Conservation (phyloP, 2,113 vertebrate species). For the Oplegnathus fasciatus region DNA sequence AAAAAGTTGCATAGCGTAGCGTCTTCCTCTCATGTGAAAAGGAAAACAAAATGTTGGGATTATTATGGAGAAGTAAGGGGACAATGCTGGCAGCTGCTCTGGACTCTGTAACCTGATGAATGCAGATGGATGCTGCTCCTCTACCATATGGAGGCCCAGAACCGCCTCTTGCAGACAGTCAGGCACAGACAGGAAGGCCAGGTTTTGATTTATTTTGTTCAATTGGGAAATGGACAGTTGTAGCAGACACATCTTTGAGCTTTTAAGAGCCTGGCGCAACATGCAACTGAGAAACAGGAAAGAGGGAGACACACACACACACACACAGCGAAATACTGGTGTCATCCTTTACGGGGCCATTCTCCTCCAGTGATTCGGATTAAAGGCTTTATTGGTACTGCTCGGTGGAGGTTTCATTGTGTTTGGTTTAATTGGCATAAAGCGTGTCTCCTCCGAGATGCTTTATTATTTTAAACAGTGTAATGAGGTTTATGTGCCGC, state of each 20-base stretch:
- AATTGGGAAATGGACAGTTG: neutral
- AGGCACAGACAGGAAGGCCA: constrained; percentile 3
- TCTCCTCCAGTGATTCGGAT: constrained; percentile 52
- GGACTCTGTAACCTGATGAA: constrained; percentile 35
- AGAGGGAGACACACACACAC: neutral
- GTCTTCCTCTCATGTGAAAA: neutral
- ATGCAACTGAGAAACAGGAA: neutral
- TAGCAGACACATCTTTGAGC: constrained; percentile 4
- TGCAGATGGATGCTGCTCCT: constrained; percentile 34
- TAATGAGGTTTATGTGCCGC: constrained; percentile 57
- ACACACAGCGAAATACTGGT: neutral
- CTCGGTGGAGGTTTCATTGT: constrained; percentile 55
- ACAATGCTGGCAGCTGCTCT: neutral
- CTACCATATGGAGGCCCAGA: constrained; percentile 13
- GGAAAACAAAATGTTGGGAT: neutral
- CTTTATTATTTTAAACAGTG: constrained; percentile 62
- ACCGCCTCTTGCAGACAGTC: constrained; percentile 6
- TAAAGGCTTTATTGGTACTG: constrained; percentile 55
- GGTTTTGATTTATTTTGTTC: constrained; percentile 38
- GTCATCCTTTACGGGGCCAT: constrained; percentile 20
- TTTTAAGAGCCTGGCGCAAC: constrained; percentile 3
- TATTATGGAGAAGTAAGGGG: neutral
- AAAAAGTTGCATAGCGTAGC: neutral
- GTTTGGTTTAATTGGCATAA: constrained; percentile 56
- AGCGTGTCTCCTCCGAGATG: constrained; percentile 51